Percentiles rank a stretch among this genome's conserved stretches.
These are phyloP conservation scores for Melanostoma scalare DNA, from an alignment of 2,888 invertebrate species.

Conservation along the genomic window DNA sequence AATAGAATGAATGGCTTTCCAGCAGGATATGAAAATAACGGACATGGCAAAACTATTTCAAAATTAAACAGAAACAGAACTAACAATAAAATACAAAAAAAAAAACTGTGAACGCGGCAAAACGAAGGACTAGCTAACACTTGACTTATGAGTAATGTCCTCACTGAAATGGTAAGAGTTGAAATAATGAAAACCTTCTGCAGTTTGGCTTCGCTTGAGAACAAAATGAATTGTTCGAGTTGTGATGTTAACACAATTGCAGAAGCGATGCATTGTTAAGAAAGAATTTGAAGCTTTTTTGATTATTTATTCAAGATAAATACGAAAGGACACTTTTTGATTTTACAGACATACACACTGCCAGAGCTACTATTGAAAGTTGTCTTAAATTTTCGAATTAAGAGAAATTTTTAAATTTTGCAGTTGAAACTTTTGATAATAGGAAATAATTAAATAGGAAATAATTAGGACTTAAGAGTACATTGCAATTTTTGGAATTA, in stretches of 20 bases:
- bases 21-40: constrained; percentile 22
- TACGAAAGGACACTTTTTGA: no score
- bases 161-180: neutral
- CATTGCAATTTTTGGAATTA: no score
- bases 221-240: constrained; percentile 13
- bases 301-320: no score
- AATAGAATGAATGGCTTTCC: constrained; percentile 32
- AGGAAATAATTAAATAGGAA: no score
- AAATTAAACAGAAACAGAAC: constrained; percentile 31
- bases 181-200: neutral
- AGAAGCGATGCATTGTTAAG: no score
- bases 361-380: no score
- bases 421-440: no score
- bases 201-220: constrained; percentile 10
- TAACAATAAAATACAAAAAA: constrained; percentile 6
- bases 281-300: no score
- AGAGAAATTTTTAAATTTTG: no score
- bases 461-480: no score
- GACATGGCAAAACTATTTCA: constrained; percentile 38
- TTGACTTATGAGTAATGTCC: constrained; percentile 51
- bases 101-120: neutral
- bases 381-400: no score
- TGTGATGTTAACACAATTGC: neutral
- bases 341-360: no score
- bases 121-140: constrained; percentile 34